A percentile compares a stretch with the other conserved stretches of the same genome.
These are phyloP conservation scores for pig (Sus scrofa) DNA, from an alignment of 2,113 vertebrate genomes.

Conservation along the genomic window T2T-Sscrofa CM000824.6:147913501-147914000, in stretches of 20 bases:
- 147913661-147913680: not conserved
- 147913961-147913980: not conserved
- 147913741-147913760: not conserved
- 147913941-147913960: conserved; percentile 9
- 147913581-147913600: conserved; percentile 22
- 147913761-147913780: not conserved
- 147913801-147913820: not conserved
- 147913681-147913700: not conserved
- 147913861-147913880: not conserved
- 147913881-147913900: not conserved
- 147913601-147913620: not conserved
- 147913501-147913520: conserved; percentile 94
- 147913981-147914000: not conserved
- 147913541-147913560: conserved; percentile 94
- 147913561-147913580: conserved; percentile 95
- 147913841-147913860: not conserved
- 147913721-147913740: not conserved
- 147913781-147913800: not conserved
- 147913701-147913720: not conserved
- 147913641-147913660: not conserved
- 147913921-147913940: conserved; percentile 3
- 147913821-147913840: not conserved
- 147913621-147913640: not conserved
- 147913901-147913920: not conserved
- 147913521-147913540: conserved; percentile 93